Evolutionary conservation across 2,888 invertebrate genomes (phyloP), one percentile per base, ranked within the genome.

Genomic region (Nomada ruficornis): DNA sequence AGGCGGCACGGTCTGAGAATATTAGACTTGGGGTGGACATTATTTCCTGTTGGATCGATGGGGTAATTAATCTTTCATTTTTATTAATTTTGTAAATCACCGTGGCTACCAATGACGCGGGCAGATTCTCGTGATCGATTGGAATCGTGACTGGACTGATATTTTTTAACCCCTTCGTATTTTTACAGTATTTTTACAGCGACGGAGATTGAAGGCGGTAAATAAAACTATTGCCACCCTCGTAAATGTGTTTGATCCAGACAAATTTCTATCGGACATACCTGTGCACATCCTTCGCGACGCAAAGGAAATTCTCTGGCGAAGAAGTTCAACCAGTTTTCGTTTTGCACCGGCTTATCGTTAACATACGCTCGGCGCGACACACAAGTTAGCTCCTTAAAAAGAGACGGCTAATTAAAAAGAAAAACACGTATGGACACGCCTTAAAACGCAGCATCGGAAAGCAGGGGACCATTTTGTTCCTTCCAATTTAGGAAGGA

Each of bases 401-500:
- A 80, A 68, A 68, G 72, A 69, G 54, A 64, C 47, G 64, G 68
- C 60, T 81, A 81, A 80, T 81, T 81, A 74, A 80, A 80, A 80
- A 79, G n/a, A 36, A 54, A 54, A 57, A 63, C 76, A 69, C 69
- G 68, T 42, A 29, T 29, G 55, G 50, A 20, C 69, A 57, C 13
- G 23, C 60, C 26, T 69, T 50, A 26, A 55, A 55, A 57, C 47
- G 26, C 64, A 54, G 73, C 57, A 59, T 71, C 72, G 77, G 29
- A 50, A 36, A 79, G 62, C 63, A 29, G 73, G 68, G 80, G 78
- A 86, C 86, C 85, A 89, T 89, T 88, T 91, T 87, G 87, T 75
- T 88, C 83, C 85, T 83, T 75, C 85, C 86, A 89, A 90, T 90
- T 89, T 88, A 79, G 85, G 84, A 89, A 80, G 82, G 82, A 86